Evolutionary conservation across 2,113 vertebrate genomes (phyloP), one percentile per base, ranked within the genome.

Genomic region (Nothoprocta pentlandii): DNA sequence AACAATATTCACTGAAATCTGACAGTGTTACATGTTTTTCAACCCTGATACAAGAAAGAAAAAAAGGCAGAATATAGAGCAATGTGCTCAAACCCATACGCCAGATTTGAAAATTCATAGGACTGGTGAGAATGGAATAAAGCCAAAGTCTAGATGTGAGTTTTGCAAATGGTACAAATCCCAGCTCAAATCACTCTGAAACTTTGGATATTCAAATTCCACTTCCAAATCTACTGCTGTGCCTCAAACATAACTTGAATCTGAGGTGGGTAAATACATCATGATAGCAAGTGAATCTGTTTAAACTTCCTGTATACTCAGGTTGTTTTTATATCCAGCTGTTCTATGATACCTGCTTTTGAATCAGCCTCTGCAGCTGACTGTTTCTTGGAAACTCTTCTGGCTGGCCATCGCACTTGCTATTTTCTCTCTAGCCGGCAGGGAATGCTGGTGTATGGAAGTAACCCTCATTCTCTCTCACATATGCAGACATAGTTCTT

Each of bases 371-470:
- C 86, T 88, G 42, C 9, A 68, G 46, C 22, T 21, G 26, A 12
- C 46, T 36, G 7, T 79, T 82, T 85, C 64, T 63, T 80, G 61
- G 77, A 82, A 80, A 70, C 34, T 77, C 44, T 32, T 36, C 25
- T 58, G 36, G 22, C 46, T 85, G 62, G 30, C 76, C 69, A 67
- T 30, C 64, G 61, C 32, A 46, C 70, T 69, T 92, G 93, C 80
- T 94, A 80, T 95, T 95, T 95, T 67, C 79, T 69, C 74, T 59
- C 46, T n/a, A 95, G 76, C 87, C 94, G 91, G 92, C 73, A 96
- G 94, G 73, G 90, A 97, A 95, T 96, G 92, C 90, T 95, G 85
- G 76, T 94, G 93, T 30, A 81, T 90, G 93, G 79, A 96, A 80
- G 69, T 51, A 95, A 89, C 36, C 82, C 59, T 88, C 49, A 28